Percentiles rank a stretch among this genome's conserved stretches.
Evolutionary conservation across 2,888 invertebrate genomes (phyloP).

Genomic region (Cerceris rybyensis): DNA sequence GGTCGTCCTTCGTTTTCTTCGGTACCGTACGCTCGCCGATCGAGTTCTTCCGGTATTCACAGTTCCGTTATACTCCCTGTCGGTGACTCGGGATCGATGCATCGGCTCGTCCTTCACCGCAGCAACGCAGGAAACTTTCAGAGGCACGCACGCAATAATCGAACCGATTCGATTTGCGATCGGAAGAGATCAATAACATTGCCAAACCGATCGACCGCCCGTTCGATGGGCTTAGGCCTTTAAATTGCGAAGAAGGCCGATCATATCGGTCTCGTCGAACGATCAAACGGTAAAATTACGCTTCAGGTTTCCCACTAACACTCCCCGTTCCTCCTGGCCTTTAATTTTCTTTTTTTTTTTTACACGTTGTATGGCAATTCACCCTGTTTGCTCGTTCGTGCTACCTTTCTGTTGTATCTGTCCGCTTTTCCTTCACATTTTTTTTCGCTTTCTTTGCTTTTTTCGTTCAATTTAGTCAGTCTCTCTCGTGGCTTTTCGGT

Average conservation of each 20-base stretch:
- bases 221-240: constrained; percentile 16
- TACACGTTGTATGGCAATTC: constrained; percentile 19
- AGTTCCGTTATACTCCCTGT: constrained; percentile 66
- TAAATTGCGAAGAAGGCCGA: constrained; percentile 2
- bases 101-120: constrained; percentile 40
- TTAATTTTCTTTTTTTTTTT: constrained; percentile 1
- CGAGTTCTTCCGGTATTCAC: constrained; percentile 67
- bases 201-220: constrained; percentile 22
- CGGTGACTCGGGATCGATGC: constrained; percentile 59
- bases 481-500: constrained; percentile 68
- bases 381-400: constrained; percentile 7
- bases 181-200: constrained; percentile 7
- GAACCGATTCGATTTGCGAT: constrained; percentile 16
- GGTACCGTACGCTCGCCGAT: constrained; percentile 72
- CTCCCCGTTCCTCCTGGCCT: constrained; percentile 1
- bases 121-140: constrained; percentile 1
- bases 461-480: constrained; percentile 24
- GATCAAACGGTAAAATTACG: constrained; percentile 33
- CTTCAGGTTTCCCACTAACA: constrained; percentile 57
- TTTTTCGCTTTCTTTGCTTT: not conserved
- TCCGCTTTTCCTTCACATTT: constrained; percentile 24
- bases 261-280: constrained; percentile 22
- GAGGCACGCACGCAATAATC: not conserved
- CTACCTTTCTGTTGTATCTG: constrained; percentile 14
- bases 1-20: constrained; percentile 73